A percentile compares a stretch with the other conserved stretches of the same genome.
phyloP scores from a whole-genome alignment of 92 coral and sea anemone species.

The Epizoanthus fatuus region DNA sequence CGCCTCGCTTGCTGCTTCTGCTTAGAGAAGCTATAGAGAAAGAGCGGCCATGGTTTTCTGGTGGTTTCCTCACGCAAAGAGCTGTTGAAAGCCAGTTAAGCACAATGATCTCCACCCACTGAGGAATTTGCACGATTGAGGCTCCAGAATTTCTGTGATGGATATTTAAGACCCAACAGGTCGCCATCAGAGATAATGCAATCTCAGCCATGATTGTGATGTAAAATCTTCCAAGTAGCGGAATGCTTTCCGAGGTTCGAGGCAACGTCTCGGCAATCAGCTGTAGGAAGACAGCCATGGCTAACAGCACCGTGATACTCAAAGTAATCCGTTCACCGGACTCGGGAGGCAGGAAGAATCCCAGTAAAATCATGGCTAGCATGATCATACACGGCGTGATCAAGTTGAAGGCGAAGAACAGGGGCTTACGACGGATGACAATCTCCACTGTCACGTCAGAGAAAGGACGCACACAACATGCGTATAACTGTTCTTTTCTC shows the following conservation, averaged over 20 bases:
- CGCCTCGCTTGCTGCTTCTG: not conserved
- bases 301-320: constrained; percentile 92
- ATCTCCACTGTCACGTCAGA: constrained; percentile 81
- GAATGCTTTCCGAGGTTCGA: constrained; percentile 89
- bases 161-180: constrained; percentile 89
- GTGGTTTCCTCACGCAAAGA: constrained; percentile 79
- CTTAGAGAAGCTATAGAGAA: constrained; percentile 1
- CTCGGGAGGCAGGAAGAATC: constrained; percentile 94
- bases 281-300: constrained; percentile 95
- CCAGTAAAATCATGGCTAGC: constrained; percentile 84
- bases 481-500: constrained; percentile 63
- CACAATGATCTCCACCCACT: constrained; percentile 74
- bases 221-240: constrained; percentile 88
- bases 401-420: constrained; percentile 87
- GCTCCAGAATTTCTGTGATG: constrained; percentile 87
- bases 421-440: constrained; percentile 83
- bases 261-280: constrained; percentile 89
- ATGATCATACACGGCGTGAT: constrained; percentile 92
- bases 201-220: constrained; percentile 93
- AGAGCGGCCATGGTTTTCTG: constrained; percentile 11
- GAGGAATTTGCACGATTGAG: constrained; percentile 64
- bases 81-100: constrained; percentile 75
- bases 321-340: constrained; percentile 93
- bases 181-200: constrained; percentile 85
- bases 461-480: constrained; percentile 80